A percentile compares a stretch with the other conserved stretches of the same genome.
Conservation (phyloP, 2,888 invertebrate species). For the Lasioglossum pauxillum region DNA sequence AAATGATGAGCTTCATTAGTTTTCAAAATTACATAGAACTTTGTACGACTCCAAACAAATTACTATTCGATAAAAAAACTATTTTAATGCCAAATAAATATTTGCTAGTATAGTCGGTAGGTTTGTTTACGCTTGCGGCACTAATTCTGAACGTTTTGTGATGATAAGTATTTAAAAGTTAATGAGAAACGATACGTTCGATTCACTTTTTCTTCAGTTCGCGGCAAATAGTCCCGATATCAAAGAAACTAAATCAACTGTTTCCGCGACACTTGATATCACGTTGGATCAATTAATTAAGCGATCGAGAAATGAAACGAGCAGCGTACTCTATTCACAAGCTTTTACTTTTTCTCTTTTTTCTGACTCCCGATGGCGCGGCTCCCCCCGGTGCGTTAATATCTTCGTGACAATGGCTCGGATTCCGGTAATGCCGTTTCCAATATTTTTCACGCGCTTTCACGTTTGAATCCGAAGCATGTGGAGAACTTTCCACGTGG, state of each 20-base stretch:
- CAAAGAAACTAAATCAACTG: background rate
- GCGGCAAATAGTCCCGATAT: background rate
- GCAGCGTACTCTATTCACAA: background rate
- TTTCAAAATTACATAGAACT: too few species aligned
- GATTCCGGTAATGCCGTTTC: background rate
- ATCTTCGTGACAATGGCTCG: background rate
- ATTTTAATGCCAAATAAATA: too few species aligned
- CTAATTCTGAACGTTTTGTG: too few species aligned
- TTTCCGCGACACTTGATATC: background rate
- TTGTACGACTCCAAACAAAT: too few species aligned
- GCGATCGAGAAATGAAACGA: background rate
- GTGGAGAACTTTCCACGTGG: slow-evolving; percentile 16
- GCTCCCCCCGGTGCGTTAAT: background rate
- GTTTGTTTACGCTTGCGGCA: too few species aligned
- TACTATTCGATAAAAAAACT: too few species aligned
- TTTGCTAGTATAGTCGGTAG: too few species aligned
- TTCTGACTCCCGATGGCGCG: background rate
- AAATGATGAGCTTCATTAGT: too few species aligned
- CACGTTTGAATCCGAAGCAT: background rate
- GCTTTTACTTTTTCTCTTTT: background rate
- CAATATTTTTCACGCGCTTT: background rate
- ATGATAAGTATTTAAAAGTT: too few species aligned
- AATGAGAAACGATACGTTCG: too few species aligned
- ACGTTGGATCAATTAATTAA: background rate
- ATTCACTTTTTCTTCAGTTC: too few species aligned